A percentile compares a stretch with the other conserved stretches of the same genome.
Conservation (phyloP, 2,797 vertebrate species). For the Poecile montanus region DNA sequence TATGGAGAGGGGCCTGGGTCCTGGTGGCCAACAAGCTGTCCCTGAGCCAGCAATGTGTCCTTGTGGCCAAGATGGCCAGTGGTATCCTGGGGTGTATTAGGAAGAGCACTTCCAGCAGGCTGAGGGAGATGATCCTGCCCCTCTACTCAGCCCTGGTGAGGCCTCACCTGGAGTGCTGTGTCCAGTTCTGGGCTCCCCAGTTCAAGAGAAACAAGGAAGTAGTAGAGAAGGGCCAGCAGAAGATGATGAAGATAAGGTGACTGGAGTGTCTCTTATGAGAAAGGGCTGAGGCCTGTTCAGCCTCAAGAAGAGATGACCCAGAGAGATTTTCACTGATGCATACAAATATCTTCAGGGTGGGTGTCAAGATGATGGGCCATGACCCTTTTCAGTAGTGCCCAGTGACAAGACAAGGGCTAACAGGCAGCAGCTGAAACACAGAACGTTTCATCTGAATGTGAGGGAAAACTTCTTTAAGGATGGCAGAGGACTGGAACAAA, state of each 20-base stretch:
- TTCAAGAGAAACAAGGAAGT: background rate
- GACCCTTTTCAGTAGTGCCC: background rate
- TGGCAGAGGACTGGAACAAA: background rate
- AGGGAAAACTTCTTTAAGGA: background rate
- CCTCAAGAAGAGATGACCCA: rapidly evolving
- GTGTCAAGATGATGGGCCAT: background rate
- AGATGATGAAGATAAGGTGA: rapidly evolving
- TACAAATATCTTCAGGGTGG: background rate
- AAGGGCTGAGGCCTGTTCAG: background rate
- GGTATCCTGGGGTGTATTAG: background rate
- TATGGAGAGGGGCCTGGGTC: background rate
- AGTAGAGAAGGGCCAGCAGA: background rate
- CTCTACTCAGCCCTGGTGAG: background rate
- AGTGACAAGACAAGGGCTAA: background rate
- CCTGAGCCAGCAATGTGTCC: background rate
- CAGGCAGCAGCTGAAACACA: background rate
- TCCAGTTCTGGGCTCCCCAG: background rate
- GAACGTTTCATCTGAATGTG: rapidly evolving
- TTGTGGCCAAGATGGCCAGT: background rate
- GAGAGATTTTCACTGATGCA: rapidly evolving
- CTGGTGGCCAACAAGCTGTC: background rate
- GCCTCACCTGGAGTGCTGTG: background rate
- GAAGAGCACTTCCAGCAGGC: no score
- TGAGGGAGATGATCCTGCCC: background rate
- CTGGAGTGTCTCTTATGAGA: background rate